Evolutionary conservation across 2,113 vertebrate species (phyloP).

Genomic region (Saguinus midas): DNA sequence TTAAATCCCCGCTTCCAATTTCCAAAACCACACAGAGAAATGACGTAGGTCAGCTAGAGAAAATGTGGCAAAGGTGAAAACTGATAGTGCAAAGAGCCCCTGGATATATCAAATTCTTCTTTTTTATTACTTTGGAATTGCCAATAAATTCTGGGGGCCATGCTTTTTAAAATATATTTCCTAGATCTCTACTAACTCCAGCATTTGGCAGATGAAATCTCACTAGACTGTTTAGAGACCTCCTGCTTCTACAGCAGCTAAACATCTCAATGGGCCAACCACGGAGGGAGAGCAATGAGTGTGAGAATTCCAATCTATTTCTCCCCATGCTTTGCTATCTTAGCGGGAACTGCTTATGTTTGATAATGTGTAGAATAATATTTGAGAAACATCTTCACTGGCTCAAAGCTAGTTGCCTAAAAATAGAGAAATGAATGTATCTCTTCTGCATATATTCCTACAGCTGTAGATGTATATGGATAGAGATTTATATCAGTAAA

Average conservation of each 20-base stretch:
- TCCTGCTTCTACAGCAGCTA: conserved; percentile 25
- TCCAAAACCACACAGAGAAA: conserved; percentile 54
- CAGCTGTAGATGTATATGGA: neutral
- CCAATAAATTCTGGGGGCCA: conserved; percentile 65
- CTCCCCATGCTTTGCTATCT: neutral
- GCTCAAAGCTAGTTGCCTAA: neutral
- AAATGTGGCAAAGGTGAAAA: conserved; percentile 53
- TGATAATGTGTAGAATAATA: neutral
- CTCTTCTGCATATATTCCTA: neutral
- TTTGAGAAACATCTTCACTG: conserved; percentile 12
- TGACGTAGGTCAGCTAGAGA: conserved; percentile 56
- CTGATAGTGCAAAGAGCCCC: conserved; percentile 24
- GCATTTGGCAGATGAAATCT: conserved; percentile 66
- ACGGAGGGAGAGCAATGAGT: neutral
- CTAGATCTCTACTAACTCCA: conserved; percentile 46
- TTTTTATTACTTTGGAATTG: conserved; percentile 66
- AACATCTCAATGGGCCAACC: conserved; percentile 50
- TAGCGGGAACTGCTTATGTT: neutral
- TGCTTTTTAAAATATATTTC: conserved; percentile 68
- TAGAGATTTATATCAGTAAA: neutral
- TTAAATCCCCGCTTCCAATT: conserved; percentile 28
- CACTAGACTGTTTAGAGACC: conserved; percentile 50
- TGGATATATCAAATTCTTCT: conserved; percentile 62
- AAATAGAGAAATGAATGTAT: neutral
- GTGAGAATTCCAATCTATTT: neutral